Base-by-base conservation (phyloP, 2,888 invertebrate genomes). In the Euphydryas editha region DNA sequence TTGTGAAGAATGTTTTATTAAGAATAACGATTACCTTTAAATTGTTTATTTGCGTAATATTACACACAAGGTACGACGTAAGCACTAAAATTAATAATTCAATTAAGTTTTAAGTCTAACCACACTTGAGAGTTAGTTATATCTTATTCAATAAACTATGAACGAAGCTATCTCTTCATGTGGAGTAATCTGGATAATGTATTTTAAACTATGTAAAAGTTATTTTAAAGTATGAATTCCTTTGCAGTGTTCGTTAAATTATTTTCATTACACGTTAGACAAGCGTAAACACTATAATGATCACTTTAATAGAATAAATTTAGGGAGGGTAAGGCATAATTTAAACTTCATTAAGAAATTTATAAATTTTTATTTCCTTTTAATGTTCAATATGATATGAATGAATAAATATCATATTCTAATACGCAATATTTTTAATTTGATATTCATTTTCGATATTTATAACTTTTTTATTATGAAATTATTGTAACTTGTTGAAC, bases 81-180 rank as follows among this genome's bases (percentile, higher is more conserved):
- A 44, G 13, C 42, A n/a, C 42, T 44, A n/a, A 44, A n/a, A 44
- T 44, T 44, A 44, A 15, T 39, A 15, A 39, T 49, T 20, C 15
- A 6, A 24, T 49, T 51, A 51, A 51, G 49, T 51, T 13, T 51
- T 3, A 24, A 24, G 15, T 7, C 15, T 24, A 51, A 51, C 24
- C 15, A 24, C n/a, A 37, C 30, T 21, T 47, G 57, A 24, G 56
- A 49, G 47, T 37, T 47, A 56, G 36, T 47, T 47, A 18, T 57
- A 37, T 42, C 37, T 47, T 47, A 39, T 37, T 56, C 37, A 62
- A 47, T 47, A 62, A 62, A 62, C 36, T 57, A 57, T 36, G 21
- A 37, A 57, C 36, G 13, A 62, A 62, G 21, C n/a, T 51, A 20
- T 21, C 11, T 20, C 46, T 46, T 17, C 2, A 17, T 15, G 49